phyloP scores from a whole-genome alignment of 2,113 vertebrate species.

The Osmerus mordax region DNA sequence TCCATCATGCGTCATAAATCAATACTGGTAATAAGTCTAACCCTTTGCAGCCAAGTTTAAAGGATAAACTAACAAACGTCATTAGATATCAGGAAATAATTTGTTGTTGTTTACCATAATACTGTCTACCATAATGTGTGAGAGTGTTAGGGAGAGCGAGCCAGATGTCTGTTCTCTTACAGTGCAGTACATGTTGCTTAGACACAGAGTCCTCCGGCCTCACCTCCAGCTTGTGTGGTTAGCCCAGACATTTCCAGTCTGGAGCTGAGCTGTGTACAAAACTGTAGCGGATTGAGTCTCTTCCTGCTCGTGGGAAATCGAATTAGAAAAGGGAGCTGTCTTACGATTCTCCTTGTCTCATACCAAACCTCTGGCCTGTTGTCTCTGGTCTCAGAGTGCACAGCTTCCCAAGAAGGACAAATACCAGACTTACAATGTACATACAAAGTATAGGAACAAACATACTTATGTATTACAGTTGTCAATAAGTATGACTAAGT shows the following conservation, averaged over 20 bases:
- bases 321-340: conserved; percentile 55
- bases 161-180: neutral
- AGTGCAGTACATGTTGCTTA: neutral
- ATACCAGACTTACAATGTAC: no score
- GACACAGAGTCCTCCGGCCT: neutral
- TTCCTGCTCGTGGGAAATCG: conserved; percentile 50
- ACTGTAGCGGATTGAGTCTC: conserved; percentile 47
- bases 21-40: no score
- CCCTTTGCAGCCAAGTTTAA: neutral
- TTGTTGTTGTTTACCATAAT: neutral
- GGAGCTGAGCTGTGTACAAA: conserved; percentile 8
- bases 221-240: conserved; percentile 13
- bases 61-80: conserved; percentile 12
- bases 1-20: no score
- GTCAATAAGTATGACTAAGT: no score
- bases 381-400: neutral
- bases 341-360: conserved; percentile 48
- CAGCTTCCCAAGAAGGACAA: no score
- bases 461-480: no score
- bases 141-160: neutral
- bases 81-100: conserved; percentile 4
- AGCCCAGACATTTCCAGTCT: conserved; percentile 30
- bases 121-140: neutral
- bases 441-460: no score
- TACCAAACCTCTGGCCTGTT: conserved; percentile 7